Percentiles rank a stretch among this genome's conserved stretches.
Conservation (phyloP, 2,113 vertebrate genomes). For the Orcinus orca region DNA sequence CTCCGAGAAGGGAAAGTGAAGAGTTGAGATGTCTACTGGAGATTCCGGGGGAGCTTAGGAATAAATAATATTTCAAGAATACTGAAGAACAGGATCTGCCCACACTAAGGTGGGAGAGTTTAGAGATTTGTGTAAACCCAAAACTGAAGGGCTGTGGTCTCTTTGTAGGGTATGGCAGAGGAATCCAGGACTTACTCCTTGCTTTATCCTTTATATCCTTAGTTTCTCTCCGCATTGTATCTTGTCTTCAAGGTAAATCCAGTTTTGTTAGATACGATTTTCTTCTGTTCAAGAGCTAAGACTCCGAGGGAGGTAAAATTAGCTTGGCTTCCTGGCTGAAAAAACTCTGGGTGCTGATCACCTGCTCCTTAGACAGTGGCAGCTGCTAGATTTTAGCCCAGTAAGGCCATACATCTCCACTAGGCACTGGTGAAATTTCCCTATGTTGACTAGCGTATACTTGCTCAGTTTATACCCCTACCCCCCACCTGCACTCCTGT, state of each 20-base stretch:
- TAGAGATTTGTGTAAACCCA: neutral
- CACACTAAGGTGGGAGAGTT: neutral
- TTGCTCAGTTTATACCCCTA: neutral
- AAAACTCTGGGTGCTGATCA: neutral
- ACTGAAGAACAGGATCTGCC: slow-evolving; percentile 21
- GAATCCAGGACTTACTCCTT: neutral
- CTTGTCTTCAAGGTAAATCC: slow-evolving; percentile 45
- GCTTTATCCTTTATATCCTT: slow-evolving; percentile 13
- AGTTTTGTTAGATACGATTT: slow-evolving; percentile 28
- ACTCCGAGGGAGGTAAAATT: neutral
- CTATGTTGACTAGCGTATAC: neutral
- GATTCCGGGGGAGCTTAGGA: neutral
- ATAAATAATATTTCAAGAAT: slow-evolving; percentile 6
- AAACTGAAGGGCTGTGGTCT: neutral
- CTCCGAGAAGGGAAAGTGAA: neutral
- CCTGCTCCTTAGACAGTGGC: neutral
- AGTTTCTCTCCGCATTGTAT: slow-evolving; percentile 2
- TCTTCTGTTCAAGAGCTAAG: slow-evolving; percentile 47
- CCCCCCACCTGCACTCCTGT: neutral
- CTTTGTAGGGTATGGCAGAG: neutral
- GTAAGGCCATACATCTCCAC: neutral
- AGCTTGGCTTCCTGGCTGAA: neutral
- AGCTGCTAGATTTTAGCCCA: slow-evolving; percentile 4
- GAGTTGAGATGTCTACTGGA: neutral
- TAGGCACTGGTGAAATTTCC: neutral